Conservation (phyloP, 2,888 invertebrate species). For the Scaeva pyrastri region DNA sequence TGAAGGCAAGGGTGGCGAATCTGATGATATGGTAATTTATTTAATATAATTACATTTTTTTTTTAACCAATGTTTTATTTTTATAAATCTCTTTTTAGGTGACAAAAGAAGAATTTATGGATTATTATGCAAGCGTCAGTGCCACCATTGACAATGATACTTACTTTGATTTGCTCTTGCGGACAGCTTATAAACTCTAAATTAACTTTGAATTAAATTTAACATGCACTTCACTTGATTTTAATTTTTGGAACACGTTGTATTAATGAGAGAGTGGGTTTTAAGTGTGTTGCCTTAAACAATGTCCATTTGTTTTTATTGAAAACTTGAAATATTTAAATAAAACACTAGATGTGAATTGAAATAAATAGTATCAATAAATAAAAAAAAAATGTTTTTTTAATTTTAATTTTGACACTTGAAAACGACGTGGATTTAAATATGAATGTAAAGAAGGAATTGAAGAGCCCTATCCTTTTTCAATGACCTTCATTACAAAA, state of each 20-base stretch:
- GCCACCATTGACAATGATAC: conserved; percentile 97
- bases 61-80: conserved; percentile 22
- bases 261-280: neutral
- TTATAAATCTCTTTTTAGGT: conserved; percentile 90
- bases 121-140: conserved; percentile 97
- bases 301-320: conserved; percentile 27
- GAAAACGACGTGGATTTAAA: too few relatives aligned
- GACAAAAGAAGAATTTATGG: conserved; percentile 95
- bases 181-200: conserved; percentile 95
- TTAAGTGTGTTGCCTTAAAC: conserved; percentile 33
- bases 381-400: neutral
- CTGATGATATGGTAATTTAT: conserved; percentile 89
- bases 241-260: conserved; percentile 4
- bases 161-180: conserved; percentile 98
- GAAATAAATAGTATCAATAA: neutral
- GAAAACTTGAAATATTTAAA: neutral
- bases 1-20: conserved; percentile 87
- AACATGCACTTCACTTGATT: neutral
- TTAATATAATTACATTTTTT: neutral
- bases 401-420: too few relatives aligned
- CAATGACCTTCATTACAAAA: too few relatives aligned
- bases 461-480: too few relatives aligned
- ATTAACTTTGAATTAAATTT: neutral
- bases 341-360: conserved; percentile 11
- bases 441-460: too few relatives aligned